A percentile compares a stretch with the other conserved stretches of the same genome.
These are phyloP conservation scores for Athalia circularis DNA, from an alignment of 2,888 invertebrate species.

Conservation along the genomic window DNA sequence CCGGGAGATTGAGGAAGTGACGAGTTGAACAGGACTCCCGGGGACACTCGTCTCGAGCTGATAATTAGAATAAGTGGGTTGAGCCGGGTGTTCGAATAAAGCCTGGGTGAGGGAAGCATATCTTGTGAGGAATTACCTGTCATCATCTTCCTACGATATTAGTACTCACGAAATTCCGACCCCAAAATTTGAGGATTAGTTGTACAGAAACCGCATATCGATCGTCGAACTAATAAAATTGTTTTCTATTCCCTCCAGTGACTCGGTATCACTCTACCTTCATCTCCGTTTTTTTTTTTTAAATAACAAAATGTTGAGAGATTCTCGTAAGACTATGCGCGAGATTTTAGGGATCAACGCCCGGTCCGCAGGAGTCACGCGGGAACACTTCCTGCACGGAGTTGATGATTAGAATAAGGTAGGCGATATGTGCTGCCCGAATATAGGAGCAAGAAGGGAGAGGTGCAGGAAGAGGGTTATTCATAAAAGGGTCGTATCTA, in stretches of 20 bases:
- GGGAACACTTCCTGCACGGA: neutral
- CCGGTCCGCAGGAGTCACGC: too few species aligned
- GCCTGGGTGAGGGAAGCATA: neutral
- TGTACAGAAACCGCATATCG: too few species aligned
- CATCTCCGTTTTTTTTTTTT: too few species aligned
- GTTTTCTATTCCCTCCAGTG: too few species aligned
- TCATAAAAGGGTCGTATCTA: slow-evolving; percentile 19
- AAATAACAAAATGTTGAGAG: neutral
- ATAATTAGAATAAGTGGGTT: slow-evolving; percentile 65
- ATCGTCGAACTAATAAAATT: too few species aligned
- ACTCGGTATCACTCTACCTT: too few species aligned
- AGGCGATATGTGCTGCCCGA: slow-evolving; percentile 26
- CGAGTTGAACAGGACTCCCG: slow-evolving; percentile 59
- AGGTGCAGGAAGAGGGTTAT: neutral
- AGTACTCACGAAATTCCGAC: neutral
- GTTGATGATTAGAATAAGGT: slow-evolving; percentile 66
- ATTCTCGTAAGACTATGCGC: neutral
- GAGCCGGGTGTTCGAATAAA: slow-evolving; percentile 20
- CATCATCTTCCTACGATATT: slow-evolving; percentile 23
- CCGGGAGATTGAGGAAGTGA: slow-evolving; percentile 56
- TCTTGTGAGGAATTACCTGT: slow-evolving; percentile 9
- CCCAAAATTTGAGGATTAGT: neutral
- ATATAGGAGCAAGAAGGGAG: slow-evolving; percentile 2
- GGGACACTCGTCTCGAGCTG: slow-evolving; percentile 63
- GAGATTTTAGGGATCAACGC: neutral